Evolutionary conservation across 2,113 vertebrate genomes (phyloP), one percentile per base, ranked within the genome.

Genomic region (Fulica atra): DNA sequence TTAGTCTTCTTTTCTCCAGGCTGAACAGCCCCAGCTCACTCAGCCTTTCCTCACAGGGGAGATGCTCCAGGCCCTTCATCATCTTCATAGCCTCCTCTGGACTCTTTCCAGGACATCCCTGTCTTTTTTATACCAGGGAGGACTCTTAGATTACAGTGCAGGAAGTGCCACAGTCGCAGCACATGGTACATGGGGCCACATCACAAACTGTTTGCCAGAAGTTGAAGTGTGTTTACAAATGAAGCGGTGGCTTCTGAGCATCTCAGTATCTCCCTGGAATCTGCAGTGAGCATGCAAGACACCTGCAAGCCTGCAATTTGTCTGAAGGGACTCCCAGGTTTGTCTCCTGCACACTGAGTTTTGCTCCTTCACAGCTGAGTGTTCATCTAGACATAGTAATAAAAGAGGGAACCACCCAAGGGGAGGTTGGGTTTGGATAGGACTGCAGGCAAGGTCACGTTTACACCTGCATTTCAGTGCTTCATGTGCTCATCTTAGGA

Each of bases 211-310:
- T 8, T 59, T 70, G 66, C 28, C 44, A 40, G 31, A 13, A 33
- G n/a, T 5, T 13, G 28, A 42, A 17, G 61, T 0, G 7, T 1
- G 29, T 2, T 88, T 56, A 13, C 40, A 82, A 66, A 57, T 8
- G 11, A 24, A 51, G 33, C 2, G 31, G 48, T 24, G 4, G 2
- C 29, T 59, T 36, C 23, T 26, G 25, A 78, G 26, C 21, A 28
- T 3, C 3, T 19, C 60, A 76, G 81, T 33, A 31, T 8, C 53
- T 31, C 40, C 59, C 20, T 0, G 4, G 7, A 16, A 70, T 21
- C 9, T 0, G 13, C 59, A 8, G 10, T 1, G 51, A 68, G 65
- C 4, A 2, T 7, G 19, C 10, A 33, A 50, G 11, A 2, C 23
- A 7, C 44, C 60, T 40, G 35, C 88, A 28, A 19, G 79, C n/a